Base-by-base conservation (phyloP, 2,888 invertebrate species). In the Hypomecis atomaria region DNA sequence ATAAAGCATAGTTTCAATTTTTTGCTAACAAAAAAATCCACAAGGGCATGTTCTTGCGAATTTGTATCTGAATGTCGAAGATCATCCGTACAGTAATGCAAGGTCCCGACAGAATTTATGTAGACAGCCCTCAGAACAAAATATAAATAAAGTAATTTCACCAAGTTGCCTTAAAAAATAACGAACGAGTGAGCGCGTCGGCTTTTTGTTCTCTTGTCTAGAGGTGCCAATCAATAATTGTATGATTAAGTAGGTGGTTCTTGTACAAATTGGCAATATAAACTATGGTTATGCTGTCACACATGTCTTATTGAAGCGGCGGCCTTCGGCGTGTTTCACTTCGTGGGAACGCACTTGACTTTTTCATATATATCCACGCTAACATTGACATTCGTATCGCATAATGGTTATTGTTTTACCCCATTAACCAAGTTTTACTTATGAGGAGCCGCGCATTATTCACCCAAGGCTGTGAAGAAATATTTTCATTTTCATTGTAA, bases 271-370 rank as follows among this genome's bases (percentile, higher is more conserved):
- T 86, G 83, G 81, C 78, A 78, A 66, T 66, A 62, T 71, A 72
- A 77, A 71, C 67, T 75, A 73, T 77, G 69, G 72, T 72, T 66
- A 68, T 69, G 74, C 73, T 76, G 78, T 76, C 80, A 78, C 73
- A 60, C 63, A 63, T 50, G 75, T 76, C 77, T 82, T 77, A 81
- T 78, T 80, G 79, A 81, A 78, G 75, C 71, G 71, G 66, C 74
- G 80, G 76, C 84, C 86, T 85, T 84, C 77, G 69, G 70, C 74
- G 69, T 69, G 72, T 74, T 74, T 75, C 76, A 74, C 72, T 72
- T 76, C 81, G 83, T 85, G 84, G 79, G 87, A 87, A 83, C 81
- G 78, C 77, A 79, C 82, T 83, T 83, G 80, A 77, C 77, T 79
- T 82, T 78, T 38, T 81, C 83, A 79, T 77, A 75, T 69, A 68